A percentile compares a stretch with the other conserved stretches of the same genome.
Conservation (phyloP, 2,797 vertebrate genomes). For the Gymnocypris eckloni region DNA sequence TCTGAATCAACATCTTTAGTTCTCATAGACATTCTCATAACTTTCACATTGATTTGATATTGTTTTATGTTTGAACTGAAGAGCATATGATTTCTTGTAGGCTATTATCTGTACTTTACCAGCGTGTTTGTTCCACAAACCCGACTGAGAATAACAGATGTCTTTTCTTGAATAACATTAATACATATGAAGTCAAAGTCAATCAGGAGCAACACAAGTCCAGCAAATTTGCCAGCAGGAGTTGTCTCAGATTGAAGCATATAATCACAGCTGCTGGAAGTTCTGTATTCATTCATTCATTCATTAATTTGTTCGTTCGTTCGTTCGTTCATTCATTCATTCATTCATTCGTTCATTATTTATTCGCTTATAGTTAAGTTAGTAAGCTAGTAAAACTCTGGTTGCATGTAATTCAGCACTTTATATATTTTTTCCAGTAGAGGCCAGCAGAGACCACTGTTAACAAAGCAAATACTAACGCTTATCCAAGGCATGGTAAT, state of each 20-base stretch:
- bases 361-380: not conserved
- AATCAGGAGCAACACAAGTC: not conserved
- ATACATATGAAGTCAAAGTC: not conserved
- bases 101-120: not conserved
- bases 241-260: not conserved
- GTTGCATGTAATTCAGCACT: not conserved
- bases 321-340: too few species aligned
- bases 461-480: not conserved
- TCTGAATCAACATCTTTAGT: too few species aligned
- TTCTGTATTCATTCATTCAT: not conserved
- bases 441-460: constrained; percentile 43
- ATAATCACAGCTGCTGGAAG: not conserved
- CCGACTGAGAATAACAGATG: too few species aligned
- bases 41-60: not conserved
- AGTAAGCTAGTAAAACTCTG: not conserved
- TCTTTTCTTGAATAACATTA: not conserved
- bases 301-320: too few species aligned
- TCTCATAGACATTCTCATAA: not conserved
- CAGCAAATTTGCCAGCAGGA: not conserved
- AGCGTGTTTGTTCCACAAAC: not conserved
- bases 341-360: too few species aligned
- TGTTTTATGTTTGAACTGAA: not conserved
- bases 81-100: not conserved
- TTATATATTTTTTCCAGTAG: constrained; percentile 3
- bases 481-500: not conserved